phyloP scores from a whole-genome alignment of 2,797 vertebrate species.

The Distichodus sexfasciatus region DNA sequence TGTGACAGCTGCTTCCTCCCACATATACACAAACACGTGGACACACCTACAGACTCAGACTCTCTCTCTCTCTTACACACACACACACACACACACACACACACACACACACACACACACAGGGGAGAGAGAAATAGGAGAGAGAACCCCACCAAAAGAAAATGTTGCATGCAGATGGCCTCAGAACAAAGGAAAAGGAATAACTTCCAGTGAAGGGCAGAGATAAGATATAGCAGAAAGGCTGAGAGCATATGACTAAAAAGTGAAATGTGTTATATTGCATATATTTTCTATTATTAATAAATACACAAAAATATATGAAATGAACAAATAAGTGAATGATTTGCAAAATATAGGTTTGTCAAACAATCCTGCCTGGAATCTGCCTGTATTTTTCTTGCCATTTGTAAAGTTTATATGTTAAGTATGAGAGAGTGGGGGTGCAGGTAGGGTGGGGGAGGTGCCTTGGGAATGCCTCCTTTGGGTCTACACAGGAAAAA shows the following conservation, averaged over 20 bases:
- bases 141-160: no score
- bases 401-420: no score
- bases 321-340: no score
- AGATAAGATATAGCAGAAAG: not conserved
- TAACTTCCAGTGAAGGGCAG: not conserved
- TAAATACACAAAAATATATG: no score
- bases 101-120: conserved; percentile 8
- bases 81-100: conserved; percentile 10
- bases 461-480: not conserved
- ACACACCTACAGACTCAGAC: conserved; percentile 41
- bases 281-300: no score
- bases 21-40: conserved; percentile 34
- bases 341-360: no score
- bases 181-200: conserved; percentile 9
- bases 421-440: conserved; percentile 2
- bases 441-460: not conserved
- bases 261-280: no score
- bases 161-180: conserved; percentile 40
- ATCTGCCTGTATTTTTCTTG: no score
- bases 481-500: conserved; percentile 21
- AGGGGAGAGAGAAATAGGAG: no score
- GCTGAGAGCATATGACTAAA: not conserved
- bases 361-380: no score
- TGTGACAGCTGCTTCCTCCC: conserved; percentile 44
- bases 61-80: not conserved